These are phyloP conservation scores for Brachionus calyciflorus DNA, from an alignment of 1,140 invertebrate genomes.

Conservation along the genomic window DNA sequence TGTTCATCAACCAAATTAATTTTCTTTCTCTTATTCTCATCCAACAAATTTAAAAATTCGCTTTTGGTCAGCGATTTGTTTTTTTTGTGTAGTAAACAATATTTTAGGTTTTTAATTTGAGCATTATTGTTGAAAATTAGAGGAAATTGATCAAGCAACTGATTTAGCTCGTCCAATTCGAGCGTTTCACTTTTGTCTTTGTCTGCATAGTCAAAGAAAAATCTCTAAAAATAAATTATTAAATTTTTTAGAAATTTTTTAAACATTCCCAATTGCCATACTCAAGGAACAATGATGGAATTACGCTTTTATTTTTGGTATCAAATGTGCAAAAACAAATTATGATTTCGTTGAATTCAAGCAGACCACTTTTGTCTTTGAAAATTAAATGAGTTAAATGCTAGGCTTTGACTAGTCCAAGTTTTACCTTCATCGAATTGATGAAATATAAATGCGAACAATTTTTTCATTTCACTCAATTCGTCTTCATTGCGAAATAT, in stretches of 20 bases:
- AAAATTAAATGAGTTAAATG: slow-evolving; percentile 17
- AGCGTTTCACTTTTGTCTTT: slow-evolving; percentile 13
- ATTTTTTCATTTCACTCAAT: slow-evolving; percentile 6
- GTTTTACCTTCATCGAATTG: slow-evolving; percentile 15
- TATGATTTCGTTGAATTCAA: slow-evolving; percentile 13
- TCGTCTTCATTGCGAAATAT: slow-evolving; percentile 10
- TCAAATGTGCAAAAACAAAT: slow-evolving; percentile 20
- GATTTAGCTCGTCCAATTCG: slow-evolving; percentile 5
- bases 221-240: slow-evolving; percentile 16
- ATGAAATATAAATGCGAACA: slow-evolving; percentile 12
- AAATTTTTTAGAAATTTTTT: slow-evolving; percentile 5
- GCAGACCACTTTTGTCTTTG: not conserved
- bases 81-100: not conserved
- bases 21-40: slow-evolving; percentile 3
- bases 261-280: not conserved
- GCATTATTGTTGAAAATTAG: slow-evolving; percentile 16
- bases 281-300: slow-evolving; percentile 8
- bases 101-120: slow-evolving; percentile 3
- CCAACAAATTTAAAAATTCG: slow-evolving; percentile 11
- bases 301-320: slow-evolving; percentile 2
- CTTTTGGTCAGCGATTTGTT: not conserved
- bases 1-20: not conserved
- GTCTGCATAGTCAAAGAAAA: slow-evolving; percentile 30
- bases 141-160: not conserved
- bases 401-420: not conserved